phyloP scores from a whole-genome alignment of 53 echinoderm and acorn worm species.

The Paelopatides confundens region DNA sequence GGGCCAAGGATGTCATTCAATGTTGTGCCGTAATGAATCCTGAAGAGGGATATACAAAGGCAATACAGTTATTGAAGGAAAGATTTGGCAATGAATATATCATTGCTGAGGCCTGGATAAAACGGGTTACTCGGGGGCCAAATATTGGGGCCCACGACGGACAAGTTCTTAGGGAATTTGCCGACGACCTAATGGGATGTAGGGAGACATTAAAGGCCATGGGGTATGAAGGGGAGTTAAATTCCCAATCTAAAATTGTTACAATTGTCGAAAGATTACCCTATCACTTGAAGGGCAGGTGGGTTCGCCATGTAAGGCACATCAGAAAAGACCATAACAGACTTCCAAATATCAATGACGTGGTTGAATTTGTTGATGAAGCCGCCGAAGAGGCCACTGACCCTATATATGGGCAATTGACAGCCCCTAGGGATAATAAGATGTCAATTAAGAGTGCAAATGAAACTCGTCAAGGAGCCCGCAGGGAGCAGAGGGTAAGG shows the following conservation, averaged over 20 bases:
- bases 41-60: constrained; percentile 46
- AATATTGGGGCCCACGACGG: neutral
- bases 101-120: constrained; percentile 61
- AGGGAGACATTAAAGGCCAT: constrained; percentile 53
- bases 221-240: constrained; percentile 14
- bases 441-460: no score
- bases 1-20: constrained; percentile 41
- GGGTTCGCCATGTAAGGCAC: constrained; percentile 50
- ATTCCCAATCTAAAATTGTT: neutral
- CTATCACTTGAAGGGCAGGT: constrained; percentile 37
- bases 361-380: constrained; percentile 52
- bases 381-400: constrained; percentile 63
- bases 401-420: constrained; percentile 48
- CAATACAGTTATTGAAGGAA: constrained; percentile 45
- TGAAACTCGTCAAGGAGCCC: no score
- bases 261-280: constrained; percentile 5
- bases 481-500: neutral
- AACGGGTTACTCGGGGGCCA: constrained; percentile 21
- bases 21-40: constrained; percentile 62
- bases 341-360: constrained; percentile 36
- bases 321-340: constrained; percentile 14
- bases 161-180: constrained; percentile 32
- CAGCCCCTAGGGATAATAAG: neutral
- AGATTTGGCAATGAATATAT: constrained; percentile 49
- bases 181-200: constrained; percentile 51